A percentile compares a stretch with the other conserved stretches of the same genome.
These are phyloP conservation scores for Tenthredo livida DNA, from an alignment of 2,888 invertebrate genomes.

Conservation along the genomic window DNA sequence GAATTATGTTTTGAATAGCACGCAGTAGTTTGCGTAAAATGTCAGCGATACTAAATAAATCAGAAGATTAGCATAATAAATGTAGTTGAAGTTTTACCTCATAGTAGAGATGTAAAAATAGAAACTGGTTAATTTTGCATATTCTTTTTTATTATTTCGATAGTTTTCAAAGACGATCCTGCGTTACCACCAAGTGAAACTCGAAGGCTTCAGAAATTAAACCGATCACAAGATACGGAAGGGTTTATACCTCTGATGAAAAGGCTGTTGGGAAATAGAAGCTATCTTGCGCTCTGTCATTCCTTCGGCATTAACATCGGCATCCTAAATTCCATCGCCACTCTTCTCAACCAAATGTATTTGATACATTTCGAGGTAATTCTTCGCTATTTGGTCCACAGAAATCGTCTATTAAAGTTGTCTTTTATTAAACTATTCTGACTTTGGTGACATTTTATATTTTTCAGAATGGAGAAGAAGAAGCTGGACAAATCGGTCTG, in stretches of 20 bases:
- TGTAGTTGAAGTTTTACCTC: too few species aligned
- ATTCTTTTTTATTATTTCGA: not conserved
- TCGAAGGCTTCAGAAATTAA: slow-evolving; percentile 49
- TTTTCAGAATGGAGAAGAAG: slow-evolving; percentile 74
- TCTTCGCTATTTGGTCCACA: not conserved
- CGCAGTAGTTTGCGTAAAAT: not conserved
- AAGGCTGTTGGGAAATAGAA: slow-evolving; percentile 79
- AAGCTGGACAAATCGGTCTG: slow-evolving; percentile 81
- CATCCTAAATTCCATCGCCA: slow-evolving; percentile 85
- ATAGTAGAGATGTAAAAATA: not conserved
- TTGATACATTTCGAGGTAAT: slow-evolving; percentile 66
- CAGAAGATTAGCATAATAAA: not conserved
- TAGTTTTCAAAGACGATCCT: slow-evolving; percentile 82
- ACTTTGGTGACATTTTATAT: not conserved
- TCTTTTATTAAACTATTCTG: not conserved
- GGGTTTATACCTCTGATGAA: slow-evolving; percentile 54
- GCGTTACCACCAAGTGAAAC: slow-evolving; percentile 80
- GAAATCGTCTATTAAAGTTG: not conserved
- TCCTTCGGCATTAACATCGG: slow-evolving; percentile 84
- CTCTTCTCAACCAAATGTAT: slow-evolving; percentile 77
- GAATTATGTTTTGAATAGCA: not conserved
- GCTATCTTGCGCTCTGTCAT: slow-evolving; percentile 79
- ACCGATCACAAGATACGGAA: slow-evolving; percentile 31
- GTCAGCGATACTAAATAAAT: not conserved
- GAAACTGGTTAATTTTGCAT: not conserved